Evolutionary conservation across 2,888 invertebrate species (phyloP).

Genomic region (Apamea sordens): DNA sequence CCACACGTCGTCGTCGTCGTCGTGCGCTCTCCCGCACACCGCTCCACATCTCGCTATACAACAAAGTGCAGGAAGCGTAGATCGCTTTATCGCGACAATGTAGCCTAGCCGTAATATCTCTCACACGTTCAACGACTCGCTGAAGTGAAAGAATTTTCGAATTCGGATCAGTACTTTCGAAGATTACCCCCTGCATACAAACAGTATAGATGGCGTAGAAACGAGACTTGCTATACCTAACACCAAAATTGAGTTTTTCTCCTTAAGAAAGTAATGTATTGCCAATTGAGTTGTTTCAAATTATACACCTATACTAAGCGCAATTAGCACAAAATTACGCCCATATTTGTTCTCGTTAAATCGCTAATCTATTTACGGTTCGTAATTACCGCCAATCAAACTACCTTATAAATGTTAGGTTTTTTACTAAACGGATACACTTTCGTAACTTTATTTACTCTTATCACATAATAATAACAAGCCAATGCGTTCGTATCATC

Average conservation of each 20-base stretch:
- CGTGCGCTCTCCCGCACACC: too few relatives aligned
- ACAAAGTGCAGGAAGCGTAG: too few relatives aligned
- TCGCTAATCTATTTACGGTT: not conserved
- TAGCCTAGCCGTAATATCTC: too few relatives aligned
- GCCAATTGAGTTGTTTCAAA: conserved; percentile 6
- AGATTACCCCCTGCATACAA: not conserved
- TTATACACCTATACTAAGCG: not conserved
- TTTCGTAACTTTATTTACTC: conserved; percentile 30
- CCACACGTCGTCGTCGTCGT: too few relatives aligned
- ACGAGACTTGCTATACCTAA: not conserved
- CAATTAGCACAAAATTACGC: conserved; percentile 13
- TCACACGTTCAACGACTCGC: not conserved
- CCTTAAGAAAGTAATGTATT: not conserved
- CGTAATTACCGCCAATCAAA: conserved; percentile 56
- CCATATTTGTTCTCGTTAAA: conserved; percentile 10
- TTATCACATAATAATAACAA: conserved; percentile 34
- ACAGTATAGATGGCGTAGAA: not conserved
- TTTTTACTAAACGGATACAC: not conserved
- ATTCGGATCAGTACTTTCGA: not conserved
- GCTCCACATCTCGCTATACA: too few relatives aligned
- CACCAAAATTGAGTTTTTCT: conserved; percentile 2
- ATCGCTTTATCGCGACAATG: too few relatives aligned
- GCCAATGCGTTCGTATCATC: conserved; percentile 66
- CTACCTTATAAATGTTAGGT: conserved; percentile 1
- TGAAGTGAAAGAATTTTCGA: not conserved